Evolutionary conservation across 2,797 vertebrate species (phyloP).

Genomic region (Aeoliscus strigatus): DNA sequence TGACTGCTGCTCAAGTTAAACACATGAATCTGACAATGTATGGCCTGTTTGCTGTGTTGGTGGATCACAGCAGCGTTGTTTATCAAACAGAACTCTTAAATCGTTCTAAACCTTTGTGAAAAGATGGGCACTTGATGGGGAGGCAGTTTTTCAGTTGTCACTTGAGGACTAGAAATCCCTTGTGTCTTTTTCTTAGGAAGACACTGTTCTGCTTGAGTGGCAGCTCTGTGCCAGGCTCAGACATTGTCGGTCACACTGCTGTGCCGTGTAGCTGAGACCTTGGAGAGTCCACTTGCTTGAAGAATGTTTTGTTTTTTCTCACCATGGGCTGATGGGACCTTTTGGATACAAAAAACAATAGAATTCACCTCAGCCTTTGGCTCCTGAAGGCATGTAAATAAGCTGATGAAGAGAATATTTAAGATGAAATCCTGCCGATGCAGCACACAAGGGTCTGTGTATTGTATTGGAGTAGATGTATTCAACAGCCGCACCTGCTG

Average conservation of each 20-base stretch:
- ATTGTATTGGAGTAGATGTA: slow-evolving; percentile 26
- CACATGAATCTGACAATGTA: background rate
- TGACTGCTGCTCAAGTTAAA: no score
- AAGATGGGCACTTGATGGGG: slow-evolving; percentile 31
- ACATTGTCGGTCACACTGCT: background rate
- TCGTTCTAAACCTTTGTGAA: slow-evolving; percentile 6
- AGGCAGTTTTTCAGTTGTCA: slow-evolving; percentile 25
- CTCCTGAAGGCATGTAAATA: background rate
- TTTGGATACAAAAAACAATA: no score
- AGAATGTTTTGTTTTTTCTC: background rate
- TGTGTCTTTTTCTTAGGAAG: no score
- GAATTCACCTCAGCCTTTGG: background rate
- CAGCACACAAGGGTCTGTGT: no score
- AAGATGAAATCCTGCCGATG: slow-evolving; percentile 12
- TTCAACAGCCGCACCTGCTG: slow-evolving; percentile 34
- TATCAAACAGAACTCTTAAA: slow-evolving; percentile 10
- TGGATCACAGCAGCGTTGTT: background rate
- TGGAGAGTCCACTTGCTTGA: background rate
- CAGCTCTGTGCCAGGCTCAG: background rate
- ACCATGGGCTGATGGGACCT: no score
- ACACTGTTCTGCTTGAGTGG: no score
- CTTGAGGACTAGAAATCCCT: slow-evolving; percentile 25
- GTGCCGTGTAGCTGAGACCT: background rate
- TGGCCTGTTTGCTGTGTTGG: no score
- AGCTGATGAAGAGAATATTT: slow-evolving; percentile 4